Conservation (phyloP, 2,888 invertebrate genomes). For the Pristionchus maxplancki region DNA sequence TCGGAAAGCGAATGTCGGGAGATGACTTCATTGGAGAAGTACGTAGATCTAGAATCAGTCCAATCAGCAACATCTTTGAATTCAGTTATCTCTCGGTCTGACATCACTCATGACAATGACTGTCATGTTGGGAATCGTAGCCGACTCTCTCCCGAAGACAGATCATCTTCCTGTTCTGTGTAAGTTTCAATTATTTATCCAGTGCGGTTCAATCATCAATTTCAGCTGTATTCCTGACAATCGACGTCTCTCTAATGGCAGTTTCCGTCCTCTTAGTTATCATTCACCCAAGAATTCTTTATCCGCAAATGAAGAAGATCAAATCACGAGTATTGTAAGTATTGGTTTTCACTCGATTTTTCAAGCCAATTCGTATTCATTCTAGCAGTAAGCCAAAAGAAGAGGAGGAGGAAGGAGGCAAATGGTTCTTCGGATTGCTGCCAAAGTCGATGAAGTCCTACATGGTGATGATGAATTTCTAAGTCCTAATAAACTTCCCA, state of each 20-base stretch:
- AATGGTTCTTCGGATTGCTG: slow-evolving; percentile 22
- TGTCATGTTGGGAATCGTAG: slow-evolving; percentile 51
- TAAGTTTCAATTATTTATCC: neutral
- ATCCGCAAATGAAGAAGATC: slow-evolving; percentile 48
- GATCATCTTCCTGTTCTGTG: slow-evolving; percentile 47
- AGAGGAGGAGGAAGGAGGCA: neutral
- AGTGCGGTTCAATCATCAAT: too few species aligned
- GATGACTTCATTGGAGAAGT: slow-evolving; percentile 51
- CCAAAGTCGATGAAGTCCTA: neutral
- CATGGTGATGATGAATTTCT: neutral
- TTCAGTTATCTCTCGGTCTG: slow-evolving; percentile 47
- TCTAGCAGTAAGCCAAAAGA: neutral
- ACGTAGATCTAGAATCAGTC: neutral
- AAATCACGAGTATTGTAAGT: slow-evolving; percentile 42
- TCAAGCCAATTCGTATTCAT: neutral
- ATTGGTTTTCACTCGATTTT: neutral
- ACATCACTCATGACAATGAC: slow-evolving; percentile 53
- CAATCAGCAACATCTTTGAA: neutral
- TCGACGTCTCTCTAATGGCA: slow-evolving; percentile 49
- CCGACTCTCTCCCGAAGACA: slow-evolving; percentile 49
- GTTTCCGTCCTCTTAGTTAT: slow-evolving; percentile 29
- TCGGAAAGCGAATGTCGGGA: slow-evolving; percentile 47
- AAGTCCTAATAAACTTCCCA: neutral
- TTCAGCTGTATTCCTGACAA: slow-evolving; percentile 44
- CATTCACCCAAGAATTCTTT: slow-evolving; percentile 39